Evolutionary conservation across 2,888 invertebrate species (phyloP), one percentile per base, ranked within the genome.

Genomic region (Lysandra coridon): DNA sequence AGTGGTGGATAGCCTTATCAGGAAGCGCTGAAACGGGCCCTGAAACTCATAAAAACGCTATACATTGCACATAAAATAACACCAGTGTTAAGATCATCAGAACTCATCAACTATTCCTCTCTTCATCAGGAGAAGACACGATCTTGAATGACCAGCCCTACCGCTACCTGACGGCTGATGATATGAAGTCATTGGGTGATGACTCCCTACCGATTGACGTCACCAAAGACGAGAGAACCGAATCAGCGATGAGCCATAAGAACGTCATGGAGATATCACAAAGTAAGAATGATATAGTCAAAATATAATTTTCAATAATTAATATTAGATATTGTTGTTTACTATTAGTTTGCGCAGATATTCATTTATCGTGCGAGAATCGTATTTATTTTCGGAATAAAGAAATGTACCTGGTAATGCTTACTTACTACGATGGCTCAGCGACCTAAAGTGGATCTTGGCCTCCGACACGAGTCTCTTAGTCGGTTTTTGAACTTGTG

Each of bases 151-250:
- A 98, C 92, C 97, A 97, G 89, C 97, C 97, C 57, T 98, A 98
- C 92, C 96, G 98, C 82, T 98, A 98, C 93, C 95, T 99, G 92
- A 98, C 98, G 80, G 98, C 98, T 83, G 98, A 99, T 89, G 98
- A 99, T 89, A 98, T 98, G 98, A 98, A 98, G 94, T 98, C 98
- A 10, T 95, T 98, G 83, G 98, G 98, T 81, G 98, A 98, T 88
- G 98, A 98, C 92, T 98, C 98, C 14, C 92, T 98, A 83, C 98
- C 98, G 30, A 98, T 98, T 84, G 98, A 98, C 91, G 98, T 98
- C 33, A 98, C 98, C 2, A 96, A 98, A 84, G 98, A 98, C 88
- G 98, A 98, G 88, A 96, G 98, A 83, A 96, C 97, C 12, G 97
- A 97, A 88, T 97, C 97, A 0, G 93, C 92, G 0, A 85, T 95